Conservation (phyloP, 2,113 vertebrate species). For the Spermophilus dauricus region DNA sequence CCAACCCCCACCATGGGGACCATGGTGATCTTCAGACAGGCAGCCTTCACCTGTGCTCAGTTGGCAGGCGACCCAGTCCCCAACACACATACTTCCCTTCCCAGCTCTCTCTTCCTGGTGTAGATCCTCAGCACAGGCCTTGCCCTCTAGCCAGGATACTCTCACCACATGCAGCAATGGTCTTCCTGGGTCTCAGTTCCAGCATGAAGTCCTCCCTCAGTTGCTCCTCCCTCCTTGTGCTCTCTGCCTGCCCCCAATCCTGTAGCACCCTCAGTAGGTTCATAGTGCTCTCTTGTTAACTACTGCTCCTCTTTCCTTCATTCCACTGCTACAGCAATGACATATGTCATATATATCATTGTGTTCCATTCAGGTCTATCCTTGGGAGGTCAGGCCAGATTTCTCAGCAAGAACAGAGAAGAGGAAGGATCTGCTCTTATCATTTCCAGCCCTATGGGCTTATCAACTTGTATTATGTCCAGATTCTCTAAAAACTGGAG, state of each 20-base stretch:
- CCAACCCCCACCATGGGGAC: background rate
- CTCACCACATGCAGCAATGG: background rate
- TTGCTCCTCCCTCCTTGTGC: background rate
- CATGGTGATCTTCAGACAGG: background rate
- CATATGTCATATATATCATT: background rate
- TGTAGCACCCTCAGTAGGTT: background rate
- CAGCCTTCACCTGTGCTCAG: background rate
- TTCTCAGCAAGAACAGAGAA: constrained; percentile 8
- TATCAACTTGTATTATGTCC: background rate
- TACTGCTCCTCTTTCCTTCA: background rate
- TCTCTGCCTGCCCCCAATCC: background rate
- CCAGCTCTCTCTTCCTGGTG: background rate
- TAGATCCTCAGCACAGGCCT: background rate
- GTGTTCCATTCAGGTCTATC: background rate
- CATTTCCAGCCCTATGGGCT: background rate
- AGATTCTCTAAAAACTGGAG: constrained; percentile 8
- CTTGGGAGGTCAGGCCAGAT: constrained; percentile 24
- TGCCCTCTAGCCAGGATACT: background rate
- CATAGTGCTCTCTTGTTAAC: background rate
- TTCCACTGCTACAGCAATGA: background rate
- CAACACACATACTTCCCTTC: background rate
- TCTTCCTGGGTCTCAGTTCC: constrained; percentile 5
- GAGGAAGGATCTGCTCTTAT: background rate
- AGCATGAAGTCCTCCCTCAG: background rate
- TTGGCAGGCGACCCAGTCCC: background rate